Evolutionary conservation across 2,797 vertebrate genomes (phyloP).

Genomic region (Babyrousa celebensis): DNA sequence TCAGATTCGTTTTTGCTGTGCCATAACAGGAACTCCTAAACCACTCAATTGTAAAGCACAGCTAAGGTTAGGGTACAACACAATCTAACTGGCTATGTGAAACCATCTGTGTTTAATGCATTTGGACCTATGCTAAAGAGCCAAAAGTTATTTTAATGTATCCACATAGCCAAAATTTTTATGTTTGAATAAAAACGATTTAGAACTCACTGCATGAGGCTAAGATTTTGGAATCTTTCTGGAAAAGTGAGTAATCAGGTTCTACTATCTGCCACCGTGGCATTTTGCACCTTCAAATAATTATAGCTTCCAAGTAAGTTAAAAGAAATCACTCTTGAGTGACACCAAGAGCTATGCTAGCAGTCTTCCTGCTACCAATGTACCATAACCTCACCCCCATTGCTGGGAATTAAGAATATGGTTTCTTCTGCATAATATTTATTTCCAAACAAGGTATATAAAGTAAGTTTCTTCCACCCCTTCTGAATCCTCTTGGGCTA

Average conservation of each 20-base stretch:
- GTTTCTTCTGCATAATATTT: constrained; percentile 3
- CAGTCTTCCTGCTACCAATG: background rate
- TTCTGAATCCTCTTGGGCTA: constrained; percentile 43
- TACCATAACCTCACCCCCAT: background rate
- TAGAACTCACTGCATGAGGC: background rate
- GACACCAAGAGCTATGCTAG: background rate
- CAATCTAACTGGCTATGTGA: constrained; percentile 76
- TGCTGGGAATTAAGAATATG: background rate
- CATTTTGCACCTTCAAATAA: constrained; percentile 33
- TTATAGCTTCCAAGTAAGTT: constrained; percentile 43
- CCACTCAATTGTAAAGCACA: constrained; percentile 59
- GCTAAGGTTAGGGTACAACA: constrained; percentile 66
- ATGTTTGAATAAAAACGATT: constrained; percentile 69
- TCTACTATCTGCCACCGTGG: background rate
- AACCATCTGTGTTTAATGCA: constrained; percentile 81
- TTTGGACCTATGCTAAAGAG: constrained; percentile 71
- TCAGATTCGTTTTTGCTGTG: too few species aligned
- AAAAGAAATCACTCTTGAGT: constrained; percentile 30
- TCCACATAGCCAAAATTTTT: constrained; percentile 37
- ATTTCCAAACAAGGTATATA: constrained; percentile 4
- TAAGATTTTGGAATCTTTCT: constrained; percentile 34
- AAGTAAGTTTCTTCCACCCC: background rate
- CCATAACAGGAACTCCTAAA: background rate
- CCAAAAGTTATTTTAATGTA: constrained; percentile 82
- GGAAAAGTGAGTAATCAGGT: constrained; percentile 19